A percentile compares a stretch with the other conserved stretches of the same genome.
Conservation (phyloP, 2,113 vertebrate species). For the Burhinus bistriatus region DNA sequence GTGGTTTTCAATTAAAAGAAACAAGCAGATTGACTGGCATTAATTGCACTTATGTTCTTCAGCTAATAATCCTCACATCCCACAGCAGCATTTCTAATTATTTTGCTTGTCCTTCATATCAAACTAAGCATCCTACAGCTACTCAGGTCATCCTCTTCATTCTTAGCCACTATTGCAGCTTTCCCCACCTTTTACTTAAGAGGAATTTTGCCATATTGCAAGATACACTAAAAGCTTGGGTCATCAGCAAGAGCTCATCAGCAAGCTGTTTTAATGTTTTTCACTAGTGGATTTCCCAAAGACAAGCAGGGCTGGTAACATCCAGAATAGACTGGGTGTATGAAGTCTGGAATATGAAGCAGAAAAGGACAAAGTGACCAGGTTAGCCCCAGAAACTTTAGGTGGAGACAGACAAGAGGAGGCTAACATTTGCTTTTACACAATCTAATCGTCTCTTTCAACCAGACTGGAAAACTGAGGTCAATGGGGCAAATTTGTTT, state of each 20-base stretch:
- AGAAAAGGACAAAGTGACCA: not conserved
- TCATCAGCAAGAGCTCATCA: not conserved
- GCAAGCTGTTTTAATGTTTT: not conserved
- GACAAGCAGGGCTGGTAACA: not conserved
- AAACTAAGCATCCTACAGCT: not conserved
- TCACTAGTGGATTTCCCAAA: not conserved
- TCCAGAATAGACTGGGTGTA: not conserved
- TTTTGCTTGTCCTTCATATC: constrained; percentile 25
- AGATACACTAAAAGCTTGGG: not conserved
- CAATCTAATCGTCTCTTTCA: not conserved
- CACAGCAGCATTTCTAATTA: not conserved
- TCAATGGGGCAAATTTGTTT: not conserved
- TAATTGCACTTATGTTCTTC: not conserved
- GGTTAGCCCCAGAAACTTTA: not conserved
- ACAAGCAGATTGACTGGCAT: constrained; percentile 3
- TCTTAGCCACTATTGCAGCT: not conserved
- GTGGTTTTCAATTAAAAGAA: constrained; percentile 28
- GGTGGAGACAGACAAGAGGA: not conserved
- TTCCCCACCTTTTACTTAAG: not conserved
- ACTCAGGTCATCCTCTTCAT: not conserved
- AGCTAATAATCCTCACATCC: not conserved
- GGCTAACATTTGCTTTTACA: not conserved
- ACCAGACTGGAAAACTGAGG: not conserved
- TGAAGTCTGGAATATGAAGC: not conserved
- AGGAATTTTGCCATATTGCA: not conserved